A percentile compares a stretch with the other conserved stretches of the same genome.
These are phyloP conservation scores for Argyresthia goedartella DNA, from an alignment of 2,888 invertebrate species.

Conservation along the genomic window DNA sequence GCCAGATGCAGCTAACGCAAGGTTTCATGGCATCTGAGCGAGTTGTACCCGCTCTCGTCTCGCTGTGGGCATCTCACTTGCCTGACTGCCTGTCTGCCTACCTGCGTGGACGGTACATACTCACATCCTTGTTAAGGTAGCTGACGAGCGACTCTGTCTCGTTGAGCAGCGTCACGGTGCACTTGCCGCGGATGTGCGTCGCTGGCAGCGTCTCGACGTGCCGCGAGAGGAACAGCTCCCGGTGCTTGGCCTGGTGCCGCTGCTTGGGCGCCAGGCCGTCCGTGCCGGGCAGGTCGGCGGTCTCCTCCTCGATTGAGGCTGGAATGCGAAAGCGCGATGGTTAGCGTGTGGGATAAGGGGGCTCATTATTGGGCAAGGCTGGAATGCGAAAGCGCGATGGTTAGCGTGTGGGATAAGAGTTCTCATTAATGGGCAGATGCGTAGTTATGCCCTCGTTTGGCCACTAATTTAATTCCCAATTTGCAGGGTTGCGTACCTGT, in stretches of 20 bases:
- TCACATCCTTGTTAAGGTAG: constrained; percentile 96
- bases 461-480: no score
- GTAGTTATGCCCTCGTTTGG: no score
- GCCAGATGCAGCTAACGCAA: neutral
- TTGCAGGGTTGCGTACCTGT: no score
- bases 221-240: constrained; percentile 97
- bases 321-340: constrained; percentile 19
- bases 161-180: constrained; percentile 97
- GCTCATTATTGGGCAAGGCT: constrained; percentile 44
- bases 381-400: constrained; percentile 19
- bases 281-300: constrained; percentile 69
- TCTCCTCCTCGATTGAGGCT: constrained; percentile 82
- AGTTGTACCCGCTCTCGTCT: neutral
- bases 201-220: constrained; percentile 98
- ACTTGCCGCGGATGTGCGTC: constrained; percentile 99
- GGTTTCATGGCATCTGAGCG: neutral
- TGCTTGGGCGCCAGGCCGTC: constrained; percentile 85
- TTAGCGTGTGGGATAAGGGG: neutral
- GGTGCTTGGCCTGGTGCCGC: constrained; percentile 96
- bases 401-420: neutral
- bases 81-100: neutral
- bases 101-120: constrained; percentile 57
- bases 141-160: constrained; percentile 97
- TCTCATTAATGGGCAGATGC: no score
- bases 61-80: neutral